Evolutionary conservation across 2,888 invertebrate species (phyloP).

Genomic region (Yponomeuta sedellus): DNA sequence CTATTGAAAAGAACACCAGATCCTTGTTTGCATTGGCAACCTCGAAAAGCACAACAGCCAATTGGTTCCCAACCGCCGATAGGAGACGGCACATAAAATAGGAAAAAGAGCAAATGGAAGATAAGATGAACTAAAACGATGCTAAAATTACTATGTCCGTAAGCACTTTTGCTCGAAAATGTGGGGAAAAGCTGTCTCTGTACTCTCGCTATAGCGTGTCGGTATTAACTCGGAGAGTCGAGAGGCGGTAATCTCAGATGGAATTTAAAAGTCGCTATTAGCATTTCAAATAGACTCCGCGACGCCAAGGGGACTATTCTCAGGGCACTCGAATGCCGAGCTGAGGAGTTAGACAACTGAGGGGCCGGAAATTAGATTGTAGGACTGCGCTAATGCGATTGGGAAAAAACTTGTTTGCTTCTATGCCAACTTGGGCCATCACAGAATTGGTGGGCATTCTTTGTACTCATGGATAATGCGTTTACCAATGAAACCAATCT

Average conservation of each 20-base stretch:
- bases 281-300: conserved; percentile 24
- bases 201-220: not conserved
- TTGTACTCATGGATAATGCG: no score
- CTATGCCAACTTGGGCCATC: not conserved
- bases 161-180: no score
- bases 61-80: no score
- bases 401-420: not conserved
- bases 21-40: no score
- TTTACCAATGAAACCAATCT: no score
- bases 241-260: conserved; percentile 22
- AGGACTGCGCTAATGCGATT: not conserved
- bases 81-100: no score
- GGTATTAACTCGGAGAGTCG: conserved; percentile 5
- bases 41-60: no score
- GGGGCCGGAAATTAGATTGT: not conserved
- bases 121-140: no score
- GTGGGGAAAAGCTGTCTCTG: not conserved
- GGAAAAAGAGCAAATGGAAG: no score
- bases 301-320: conserved; percentile 6
- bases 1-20: no score
- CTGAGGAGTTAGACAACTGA: not conserved
- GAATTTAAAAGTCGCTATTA: conserved; percentile 26
- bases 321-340: not conserved
- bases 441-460: no score
- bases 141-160: no score